Conservation (phyloP, 2,888 invertebrate species). For the Hedya salicella region DNA sequence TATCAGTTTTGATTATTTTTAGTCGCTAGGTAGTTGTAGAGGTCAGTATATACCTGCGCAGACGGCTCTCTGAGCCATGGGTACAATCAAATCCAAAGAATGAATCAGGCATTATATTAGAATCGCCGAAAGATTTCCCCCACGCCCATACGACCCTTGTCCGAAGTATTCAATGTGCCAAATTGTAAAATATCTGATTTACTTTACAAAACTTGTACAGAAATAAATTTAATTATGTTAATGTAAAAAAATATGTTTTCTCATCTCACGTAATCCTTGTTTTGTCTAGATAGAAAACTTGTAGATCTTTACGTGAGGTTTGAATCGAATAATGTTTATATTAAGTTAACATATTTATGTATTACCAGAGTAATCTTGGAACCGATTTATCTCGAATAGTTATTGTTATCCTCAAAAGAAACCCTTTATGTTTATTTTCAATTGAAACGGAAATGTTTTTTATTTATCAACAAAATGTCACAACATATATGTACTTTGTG, state of each 20-base stretch:
- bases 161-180: constrained; percentile 68
- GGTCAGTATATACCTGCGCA: constrained; percentile 70
- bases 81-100: constrained; percentile 62
- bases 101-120: constrained; percentile 54
- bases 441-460: constrained; percentile 59
- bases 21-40: constrained; percentile 62
- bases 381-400: constrained; percentile 37
- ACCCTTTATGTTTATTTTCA: constrained; percentile 50
- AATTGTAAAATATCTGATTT: constrained; percentile 66
- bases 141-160: constrained; percentile 40
- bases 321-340: constrained; percentile 35
- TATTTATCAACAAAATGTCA: constrained; percentile 75
- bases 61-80: constrained; percentile 7
- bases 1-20: constrained; percentile 62
- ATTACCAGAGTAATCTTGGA: constrained; percentile 35
- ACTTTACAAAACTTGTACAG: constrained; percentile 52
- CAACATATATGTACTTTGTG: constrained; percentile 80
- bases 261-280: constrained; percentile 37
- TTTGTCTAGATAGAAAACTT: constrained; percentile 14
- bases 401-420: constrained; percentile 48
- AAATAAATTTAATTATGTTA: constrained; percentile 46
- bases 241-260: constrained; percentile 39
- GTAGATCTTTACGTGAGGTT: constrained; percentile 36
- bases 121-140: constrained; percentile 44
- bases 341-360: constrained; percentile 42